Percentiles rank a stretch among this genome's conserved stretches.
Evolutionary conservation across 23 tunicate species (phyloP).

Genomic region (Ciona savignyi): DNA sequence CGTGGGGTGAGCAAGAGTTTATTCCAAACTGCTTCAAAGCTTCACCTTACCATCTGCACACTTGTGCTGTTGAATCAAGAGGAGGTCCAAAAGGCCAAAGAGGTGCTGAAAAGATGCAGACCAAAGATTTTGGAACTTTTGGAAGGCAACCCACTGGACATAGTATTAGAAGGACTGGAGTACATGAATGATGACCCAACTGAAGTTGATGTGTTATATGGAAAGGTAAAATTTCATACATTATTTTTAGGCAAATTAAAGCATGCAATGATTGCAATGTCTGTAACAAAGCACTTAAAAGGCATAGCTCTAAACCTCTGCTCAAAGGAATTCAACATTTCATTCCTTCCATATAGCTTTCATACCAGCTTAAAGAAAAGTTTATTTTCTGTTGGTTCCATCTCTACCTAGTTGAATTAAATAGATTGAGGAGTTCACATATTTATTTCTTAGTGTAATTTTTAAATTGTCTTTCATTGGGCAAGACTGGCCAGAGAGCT

Average conservation of each 20-base stretch:
- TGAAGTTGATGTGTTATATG: constrained; percentile 80
- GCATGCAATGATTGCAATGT: background rate
- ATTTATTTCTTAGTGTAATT: no score
- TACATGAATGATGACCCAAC: constrained; percentile 92
- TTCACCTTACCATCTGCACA: constrained; percentile 70
- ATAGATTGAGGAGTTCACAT: no score
- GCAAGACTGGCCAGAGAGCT: no score
- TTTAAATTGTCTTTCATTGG: no score
- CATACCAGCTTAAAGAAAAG: no score
- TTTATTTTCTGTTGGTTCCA: no score
- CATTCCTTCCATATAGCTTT: no score
- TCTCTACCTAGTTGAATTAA: no score
- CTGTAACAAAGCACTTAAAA: background rate
- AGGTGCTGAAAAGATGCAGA: constrained; percentile 4
- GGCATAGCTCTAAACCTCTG: background rate
- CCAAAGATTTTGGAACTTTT: constrained; percentile 14
- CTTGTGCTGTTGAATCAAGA: constrained; percentile 44
- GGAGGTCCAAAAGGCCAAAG: constrained; percentile 29
- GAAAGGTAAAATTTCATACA: constrained; percentile 40
- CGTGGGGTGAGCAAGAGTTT: constrained; percentile 29
- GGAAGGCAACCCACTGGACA: constrained; percentile 4
- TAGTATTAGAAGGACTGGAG: constrained; percentile 46
- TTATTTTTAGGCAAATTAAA: background rate
- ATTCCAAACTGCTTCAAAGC: constrained; percentile 41
- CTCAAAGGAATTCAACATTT: no score